These are phyloP conservation scores for Acleris sparsana DNA, from an alignment of 2,888 invertebrate species.

Conservation along the genomic window DNA sequence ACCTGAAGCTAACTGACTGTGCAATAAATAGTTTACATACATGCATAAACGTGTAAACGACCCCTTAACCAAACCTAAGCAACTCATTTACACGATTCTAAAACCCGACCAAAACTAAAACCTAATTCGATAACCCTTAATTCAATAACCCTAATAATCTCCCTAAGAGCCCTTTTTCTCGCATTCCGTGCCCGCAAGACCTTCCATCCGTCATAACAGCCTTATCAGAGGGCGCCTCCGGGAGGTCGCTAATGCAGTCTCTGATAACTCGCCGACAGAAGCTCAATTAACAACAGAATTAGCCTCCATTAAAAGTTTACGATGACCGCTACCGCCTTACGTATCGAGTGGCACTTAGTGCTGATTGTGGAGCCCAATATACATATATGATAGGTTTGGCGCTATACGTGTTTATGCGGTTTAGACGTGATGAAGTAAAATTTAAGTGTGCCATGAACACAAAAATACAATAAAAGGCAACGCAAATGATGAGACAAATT, in stretches of 20 bases:
- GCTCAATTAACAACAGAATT: slow-evolving; percentile 83
- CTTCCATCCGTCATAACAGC: slow-evolving; percentile 67
- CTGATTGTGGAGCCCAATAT: slow-evolving; percentile 34
- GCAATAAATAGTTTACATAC: no score
- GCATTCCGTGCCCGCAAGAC: slow-evolving; percentile 28
- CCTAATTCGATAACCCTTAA: slow-evolving; percentile 14
- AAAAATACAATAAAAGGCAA: no score
- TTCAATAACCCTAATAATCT: slow-evolving; percentile 28
- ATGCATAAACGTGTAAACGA: no score
- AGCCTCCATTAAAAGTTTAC: slow-evolving; percentile 81
- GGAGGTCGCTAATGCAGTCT: slow-evolving; percentile 70
- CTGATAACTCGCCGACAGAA: slow-evolving; percentile 71
- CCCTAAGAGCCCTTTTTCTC: slow-evolving; percentile 19
- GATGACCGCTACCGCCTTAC: slow-evolving; percentile 81
- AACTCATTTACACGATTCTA: background rate
- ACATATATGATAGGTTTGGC: background rate
- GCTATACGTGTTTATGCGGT: slow-evolving; percentile 17
- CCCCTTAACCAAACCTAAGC: no score
- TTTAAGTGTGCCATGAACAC: no score
- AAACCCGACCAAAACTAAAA: background rate
- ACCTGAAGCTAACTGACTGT: no score
- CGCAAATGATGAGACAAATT: no score
- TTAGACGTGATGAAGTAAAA: background rate
- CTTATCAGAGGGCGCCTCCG: slow-evolving; percentile 56
- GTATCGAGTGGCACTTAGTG: slow-evolving; percentile 53